These are phyloP conservation scores for Pollicipes pollicipes DNA, from an alignment of 1,140 invertebrate species.

Conservation along the genomic window DNA sequence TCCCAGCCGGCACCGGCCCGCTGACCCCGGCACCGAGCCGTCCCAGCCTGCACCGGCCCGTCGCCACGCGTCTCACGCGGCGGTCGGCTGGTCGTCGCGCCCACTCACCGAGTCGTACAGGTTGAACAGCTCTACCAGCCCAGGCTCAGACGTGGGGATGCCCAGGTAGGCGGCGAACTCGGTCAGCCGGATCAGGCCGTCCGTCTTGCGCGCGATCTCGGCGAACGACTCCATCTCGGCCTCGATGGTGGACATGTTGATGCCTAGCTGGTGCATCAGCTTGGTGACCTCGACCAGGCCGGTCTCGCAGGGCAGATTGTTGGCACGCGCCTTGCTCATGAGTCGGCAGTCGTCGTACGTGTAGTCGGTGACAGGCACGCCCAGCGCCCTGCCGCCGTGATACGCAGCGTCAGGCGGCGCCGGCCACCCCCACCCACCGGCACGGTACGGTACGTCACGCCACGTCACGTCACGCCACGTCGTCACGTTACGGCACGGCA, in stretches of 20 bases:
- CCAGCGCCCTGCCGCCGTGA: conserved; percentile 34
- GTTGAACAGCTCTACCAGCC: conserved; percentile 41
- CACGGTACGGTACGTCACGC: no score
- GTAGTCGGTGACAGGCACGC: conserved; percentile 18
- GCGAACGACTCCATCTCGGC: no score
- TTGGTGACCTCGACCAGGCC: conserved; percentile 56
- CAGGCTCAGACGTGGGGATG: conserved; percentile 34
- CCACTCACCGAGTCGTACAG: conserved; percentile 45
- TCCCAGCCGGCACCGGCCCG: no score
- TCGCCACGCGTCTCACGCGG: no score
- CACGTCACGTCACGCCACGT: no score
- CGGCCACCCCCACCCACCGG: no score
- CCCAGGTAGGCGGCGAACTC: conserved; percentile 44
- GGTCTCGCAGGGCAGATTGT: conserved; percentile 53
- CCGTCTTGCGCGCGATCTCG: conserved; percentile 15
- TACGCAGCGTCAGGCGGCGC: no score
- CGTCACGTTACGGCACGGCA: no score
- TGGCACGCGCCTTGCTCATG: conserved; percentile 57
- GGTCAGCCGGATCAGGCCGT: conserved; percentile 34
- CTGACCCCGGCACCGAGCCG: no score
- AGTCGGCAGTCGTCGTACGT: conserved; percentile 75
- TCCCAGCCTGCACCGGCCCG: no score
- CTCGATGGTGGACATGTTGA: no score
- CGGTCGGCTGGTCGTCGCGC: no score
- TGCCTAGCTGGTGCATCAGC: conserved; percentile 23